Conservation (phyloP, 1,140 invertebrate genomes). For the Drosophila nigrodunni region DNA sequence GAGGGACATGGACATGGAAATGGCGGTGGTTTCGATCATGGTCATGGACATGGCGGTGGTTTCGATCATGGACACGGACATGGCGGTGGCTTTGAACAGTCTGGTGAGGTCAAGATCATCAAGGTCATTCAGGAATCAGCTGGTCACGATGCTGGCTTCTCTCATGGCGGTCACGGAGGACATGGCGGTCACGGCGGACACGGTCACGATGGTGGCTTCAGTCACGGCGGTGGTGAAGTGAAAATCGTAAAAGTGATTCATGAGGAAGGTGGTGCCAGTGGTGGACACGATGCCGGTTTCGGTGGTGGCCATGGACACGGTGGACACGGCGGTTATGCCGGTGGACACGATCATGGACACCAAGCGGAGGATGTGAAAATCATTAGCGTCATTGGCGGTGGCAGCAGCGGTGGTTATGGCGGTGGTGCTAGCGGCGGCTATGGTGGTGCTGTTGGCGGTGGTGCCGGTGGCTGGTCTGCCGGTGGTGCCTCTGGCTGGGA, state of each 20-base stretch:
- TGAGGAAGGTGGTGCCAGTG: constrained; percentile 25
- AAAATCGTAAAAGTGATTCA: constrained; percentile 68
- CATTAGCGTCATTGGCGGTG: constrained; percentile 46
- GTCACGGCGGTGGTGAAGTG: constrained; percentile 43
- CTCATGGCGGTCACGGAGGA: constrained; percentile 1
- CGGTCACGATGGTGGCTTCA: constrained; percentile 43
- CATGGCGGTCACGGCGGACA: constrained; percentile 23
- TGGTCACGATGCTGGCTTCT: constrained; percentile 43
- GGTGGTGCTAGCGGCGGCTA: constrained; percentile 37
- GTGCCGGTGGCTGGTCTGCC: constrained; percentile 42
- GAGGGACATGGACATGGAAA: constrained; percentile 31
- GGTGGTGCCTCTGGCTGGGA: constrained; percentile 47
- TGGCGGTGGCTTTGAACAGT: constrained; percentile 40
- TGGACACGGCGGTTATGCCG: constrained; percentile 4
- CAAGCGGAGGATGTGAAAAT: constrained; percentile 49
- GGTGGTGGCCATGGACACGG: constrained; percentile 7
- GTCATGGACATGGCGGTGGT: constrained; percentile 39
- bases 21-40: constrained; percentile 47
- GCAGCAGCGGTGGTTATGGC: constrained; percentile 24
- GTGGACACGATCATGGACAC: constrained; percentile 24
- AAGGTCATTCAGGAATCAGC: constrained; percentile 55
- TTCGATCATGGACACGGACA: constrained; percentile 31
- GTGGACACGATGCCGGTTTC: constrained; percentile 40
- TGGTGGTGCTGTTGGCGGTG: constrained; percentile 41
- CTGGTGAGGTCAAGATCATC: constrained; percentile 55